Conservation (phyloP, 2,113 vertebrate species). For the Poicephalus meyeri region DNA sequence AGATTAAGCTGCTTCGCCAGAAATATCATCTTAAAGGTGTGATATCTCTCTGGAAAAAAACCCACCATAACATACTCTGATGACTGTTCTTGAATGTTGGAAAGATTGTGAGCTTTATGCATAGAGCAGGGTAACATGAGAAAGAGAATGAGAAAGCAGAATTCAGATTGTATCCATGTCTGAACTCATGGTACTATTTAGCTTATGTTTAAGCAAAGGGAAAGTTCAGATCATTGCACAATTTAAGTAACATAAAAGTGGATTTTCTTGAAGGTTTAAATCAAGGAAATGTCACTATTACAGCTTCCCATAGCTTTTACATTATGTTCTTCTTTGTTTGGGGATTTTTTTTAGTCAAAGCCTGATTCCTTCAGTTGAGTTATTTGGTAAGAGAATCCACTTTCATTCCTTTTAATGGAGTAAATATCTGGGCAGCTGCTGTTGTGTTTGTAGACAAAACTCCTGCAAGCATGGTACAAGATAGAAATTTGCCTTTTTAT, state of each 20-base stretch:
- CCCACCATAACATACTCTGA: not conserved
- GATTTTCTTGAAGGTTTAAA: not conserved
- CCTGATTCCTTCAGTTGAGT: not conserved
- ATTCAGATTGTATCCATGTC: not conserved
- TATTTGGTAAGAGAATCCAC: not conserved
- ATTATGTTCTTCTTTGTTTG: not conserved
- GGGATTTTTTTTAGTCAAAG: not conserved
- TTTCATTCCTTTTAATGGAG: not conserved
- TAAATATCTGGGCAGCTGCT: not conserved
- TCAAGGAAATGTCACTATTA: not conserved
- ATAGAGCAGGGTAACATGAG: not conserved
- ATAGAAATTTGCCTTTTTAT: not conserved
- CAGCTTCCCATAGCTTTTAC: not conserved
- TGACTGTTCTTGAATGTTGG: slow-evolving; percentile 40
- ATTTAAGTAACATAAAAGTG: not conserved
- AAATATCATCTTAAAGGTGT: slow-evolving; percentile 35
- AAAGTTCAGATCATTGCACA: not conserved
- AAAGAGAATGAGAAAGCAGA: not conserved
- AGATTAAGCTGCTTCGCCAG: slow-evolving; percentile 51
- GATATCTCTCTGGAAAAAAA: slow-evolving; percentile 33
- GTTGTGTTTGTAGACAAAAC: not conserved
- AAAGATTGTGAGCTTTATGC: not conserved
- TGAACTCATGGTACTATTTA: not conserved
- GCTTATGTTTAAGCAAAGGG: not conserved
- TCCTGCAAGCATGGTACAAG: not conserved